phyloP scores from a whole-genome alignment of 2,113 vertebrate genomes.

The Gymnarchus niloticus region DNA sequence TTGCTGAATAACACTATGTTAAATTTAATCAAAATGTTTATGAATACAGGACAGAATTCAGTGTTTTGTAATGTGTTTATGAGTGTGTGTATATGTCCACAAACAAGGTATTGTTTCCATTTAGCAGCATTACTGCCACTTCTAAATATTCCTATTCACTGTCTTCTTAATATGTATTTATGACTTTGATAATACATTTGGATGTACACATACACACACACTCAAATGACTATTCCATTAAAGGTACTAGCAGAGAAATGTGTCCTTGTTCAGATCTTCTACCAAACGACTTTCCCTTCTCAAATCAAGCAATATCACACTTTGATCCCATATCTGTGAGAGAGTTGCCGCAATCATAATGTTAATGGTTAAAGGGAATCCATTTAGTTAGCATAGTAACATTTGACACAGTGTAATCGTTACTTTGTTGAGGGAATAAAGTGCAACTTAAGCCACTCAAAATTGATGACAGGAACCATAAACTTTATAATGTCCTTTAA shows the following conservation, averaged over 20 bases:
- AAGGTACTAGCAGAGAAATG: too few relatives aligned
- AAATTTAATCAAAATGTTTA: too few relatives aligned
- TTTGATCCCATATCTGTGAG: not conserved
- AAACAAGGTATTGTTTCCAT: not conserved
- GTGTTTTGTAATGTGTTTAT: too few relatives aligned
- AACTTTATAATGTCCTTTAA: not conserved
- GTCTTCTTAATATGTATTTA: too few relatives aligned
- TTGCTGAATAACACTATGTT: not conserved
- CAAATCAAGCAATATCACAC: not conserved
- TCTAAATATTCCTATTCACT: not conserved
- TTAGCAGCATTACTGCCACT: not conserved
- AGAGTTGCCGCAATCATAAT: not conserved
- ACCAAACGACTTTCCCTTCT: not conserved
- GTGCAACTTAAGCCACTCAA: not conserved
- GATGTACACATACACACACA: too few relatives aligned
- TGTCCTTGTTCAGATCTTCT: too few relatives aligned
- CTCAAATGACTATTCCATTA: too few relatives aligned
- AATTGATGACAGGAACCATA: not conserved
- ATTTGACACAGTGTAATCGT: slow-evolving; percentile 6
- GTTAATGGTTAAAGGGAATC: not conserved
- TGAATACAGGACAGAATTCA: too few relatives aligned
- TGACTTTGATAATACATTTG: too few relatives aligned
- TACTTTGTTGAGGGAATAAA: slow-evolving; percentile 3
- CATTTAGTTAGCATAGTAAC: not conserved
- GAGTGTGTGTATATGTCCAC: not conserved